Base-by-base conservation (phyloP, 2,113 vertebrate genomes). In the Eidolon helvum region DNA sequence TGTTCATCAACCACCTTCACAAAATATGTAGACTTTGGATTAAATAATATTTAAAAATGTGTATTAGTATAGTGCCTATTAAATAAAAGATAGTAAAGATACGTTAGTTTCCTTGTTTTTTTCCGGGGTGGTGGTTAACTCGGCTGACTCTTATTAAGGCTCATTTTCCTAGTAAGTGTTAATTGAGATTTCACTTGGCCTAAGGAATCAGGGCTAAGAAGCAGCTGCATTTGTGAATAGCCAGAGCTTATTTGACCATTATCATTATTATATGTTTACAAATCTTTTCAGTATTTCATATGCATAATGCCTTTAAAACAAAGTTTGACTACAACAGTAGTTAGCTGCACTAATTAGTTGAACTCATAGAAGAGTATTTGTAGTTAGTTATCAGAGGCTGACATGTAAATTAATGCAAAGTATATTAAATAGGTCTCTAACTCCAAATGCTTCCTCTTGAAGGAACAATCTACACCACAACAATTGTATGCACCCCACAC, bases 401-500 rank as follows among this genome's bases (percentile, higher is more conserved):
- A 1, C 57, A 89, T 91, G 78, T 50, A 96, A 91, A 93, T 94
- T 87, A 65, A 90, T 95, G 80, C 50, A 84, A 93, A 96, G 45
- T 53, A 10, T 45, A 68, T 88, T 48, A 87, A 94, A 79, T 65
- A 43, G 19, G 6, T 77, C 68, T 79, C 80, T 35, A 66, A 61
- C 61, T 84, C 24, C 35, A 91, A 88, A 80, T 55, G 33, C 21
- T 87, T 50, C 69, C 69, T 59, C 28, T 7, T 68, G 19, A 75
- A 50, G 53, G 43, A 33, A 68, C 14, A 86, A 57, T 19, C n/a
- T 24, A 92, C 88, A 59, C n/a, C 28, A 50, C 28, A 59, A 38
- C 4, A 48, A 59, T 5, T 61, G 12, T 33, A 15, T 43, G 38
- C 22, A 40, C 4, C 40, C 30, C 74, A 53, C 35, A 66, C 61